Base-by-base conservation (phyloP, 2,113 vertebrate species). In the Misgurnus mizolepis region DNA sequence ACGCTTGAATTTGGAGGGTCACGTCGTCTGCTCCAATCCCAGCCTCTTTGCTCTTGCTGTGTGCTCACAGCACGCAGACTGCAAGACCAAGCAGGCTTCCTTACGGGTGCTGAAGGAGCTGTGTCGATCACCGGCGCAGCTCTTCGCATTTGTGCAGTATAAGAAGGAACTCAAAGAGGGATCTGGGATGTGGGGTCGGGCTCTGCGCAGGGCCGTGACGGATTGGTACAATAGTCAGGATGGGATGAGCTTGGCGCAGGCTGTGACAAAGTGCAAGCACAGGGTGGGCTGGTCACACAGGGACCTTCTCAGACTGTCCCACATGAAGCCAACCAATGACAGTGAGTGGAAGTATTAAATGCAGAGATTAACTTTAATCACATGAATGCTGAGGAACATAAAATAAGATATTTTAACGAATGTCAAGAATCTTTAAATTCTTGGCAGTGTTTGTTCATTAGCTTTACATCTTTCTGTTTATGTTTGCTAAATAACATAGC, bases 121-220 rank as follows among this genome's bases (percentile, higher is more conserved):
- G 18, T 99, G 97, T 78, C 89, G 85, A 22, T 80, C 92, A 14
- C 94, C 96, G 4, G 91, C 91, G 5, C 95, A 97, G 84, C 94
- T 98, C 76, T 99, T 99, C 88, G 88, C 94, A 67, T 96, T 98
- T 67, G 93, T 99, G 78, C 95, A 96, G 72, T 96, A 94, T 86
- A 98, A 97, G 89, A 99, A 97, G 87, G 95, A 98, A 79, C 90
- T 98, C 73, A 97, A 94, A 85, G 94, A 94, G 95, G 95, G 94
- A 68, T 96, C 95, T 84, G 97, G 97, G 73, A 98, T 99, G 76
- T 98, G 97, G 97, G 97, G 97, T 1, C 95, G 96, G 18, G 96
- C 95, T 2, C 92, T 98, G 82, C 93, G 97, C 81, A 98, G 95
- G 90, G 95, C 95, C 0, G 90, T 99, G 58, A 93, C 96, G 15